Evolutionary conservation across 2,113 vertebrate species (phyloP).

Genomic region (Python bivittatus): DNA sequence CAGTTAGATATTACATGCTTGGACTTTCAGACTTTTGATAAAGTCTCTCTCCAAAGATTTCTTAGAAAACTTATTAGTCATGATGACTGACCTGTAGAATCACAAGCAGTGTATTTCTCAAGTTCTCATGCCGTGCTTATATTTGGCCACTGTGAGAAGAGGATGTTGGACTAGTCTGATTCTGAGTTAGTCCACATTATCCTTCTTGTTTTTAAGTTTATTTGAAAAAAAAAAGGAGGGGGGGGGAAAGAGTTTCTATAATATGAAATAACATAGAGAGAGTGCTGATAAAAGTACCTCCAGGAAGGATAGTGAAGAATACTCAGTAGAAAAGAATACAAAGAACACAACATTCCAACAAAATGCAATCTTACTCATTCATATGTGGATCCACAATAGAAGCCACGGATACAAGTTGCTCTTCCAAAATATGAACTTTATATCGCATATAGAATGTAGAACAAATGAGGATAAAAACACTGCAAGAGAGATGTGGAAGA

Average conservation of each 20-base stretch:
- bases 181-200: neutral
- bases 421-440: constrained; percentile 85
- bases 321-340: neutral
- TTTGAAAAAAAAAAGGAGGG: neutral
- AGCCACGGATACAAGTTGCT: constrained; percentile 78
- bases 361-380: constrained; percentile 76
- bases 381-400: constrained; percentile 73
- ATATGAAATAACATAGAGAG: neutral
- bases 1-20: neutral
- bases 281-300: neutral
- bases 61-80: neutral
- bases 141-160: neutral
- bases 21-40: neutral
- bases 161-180: neutral
- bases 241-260: neutral
- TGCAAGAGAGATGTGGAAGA: constrained; percentile 55
- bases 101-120: neutral
- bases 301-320: neutral
- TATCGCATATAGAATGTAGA: constrained; percentile 91
- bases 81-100: neutral
- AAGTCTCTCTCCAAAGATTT: neutral
- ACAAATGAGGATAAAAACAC: constrained; percentile 84
- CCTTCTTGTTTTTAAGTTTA: neutral
- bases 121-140: neutral
- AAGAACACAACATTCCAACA: neutral